phyloP scores from a whole-genome alignment of 2,888 invertebrate genomes.

The Euplagia quadripunctaria region DNA sequence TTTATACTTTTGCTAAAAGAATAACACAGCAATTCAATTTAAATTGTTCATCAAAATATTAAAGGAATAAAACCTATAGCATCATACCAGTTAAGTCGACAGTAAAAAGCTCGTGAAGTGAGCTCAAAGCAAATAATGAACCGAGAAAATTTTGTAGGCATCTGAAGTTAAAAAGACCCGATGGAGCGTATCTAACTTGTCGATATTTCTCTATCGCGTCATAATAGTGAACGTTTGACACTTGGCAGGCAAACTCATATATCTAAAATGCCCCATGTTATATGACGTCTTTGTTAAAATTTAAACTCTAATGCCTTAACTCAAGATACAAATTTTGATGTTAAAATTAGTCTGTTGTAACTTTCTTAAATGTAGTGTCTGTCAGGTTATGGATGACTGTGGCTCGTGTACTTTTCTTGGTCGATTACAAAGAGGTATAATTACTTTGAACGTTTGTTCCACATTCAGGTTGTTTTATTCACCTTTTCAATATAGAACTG shows the following conservation, averaged over 20 bases:
- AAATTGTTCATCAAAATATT: constrained; percentile 4
- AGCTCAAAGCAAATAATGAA: constrained; percentile 65
- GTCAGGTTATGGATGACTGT: constrained; percentile 67
- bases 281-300: constrained; percentile 30
- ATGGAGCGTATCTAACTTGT: constrained; percentile 72
- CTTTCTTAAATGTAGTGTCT: constrained; percentile 26
- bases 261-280: constrained; percentile 36
- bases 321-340: constrained; percentile 22
- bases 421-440: constrained; percentile 61
- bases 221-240: constrained; percentile 76
- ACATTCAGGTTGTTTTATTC: constrained; percentile 39
- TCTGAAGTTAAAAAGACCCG: constrained; percentile 67
- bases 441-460: constrained; percentile 45
- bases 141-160: constrained; percentile 59
- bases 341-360: constrained; percentile 15
- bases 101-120: constrained; percentile 57
- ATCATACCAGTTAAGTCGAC: constrained; percentile 53
- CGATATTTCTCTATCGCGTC: constrained; percentile 73
- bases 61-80: constrained; percentile 49
- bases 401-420: constrained; percentile 61
- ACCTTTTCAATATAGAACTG: constrained; percentile 11
- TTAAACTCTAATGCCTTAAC: constrained; percentile 42
- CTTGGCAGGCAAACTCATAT: constrained; percentile 56
- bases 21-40: neutral
- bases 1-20: neutral